A percentile compares a stretch with the other conserved stretches of the same genome.
Evolutionary conservation across 2,888 invertebrate genomes (phyloP).

Genomic region (Drosophila stalkeri): DNA sequence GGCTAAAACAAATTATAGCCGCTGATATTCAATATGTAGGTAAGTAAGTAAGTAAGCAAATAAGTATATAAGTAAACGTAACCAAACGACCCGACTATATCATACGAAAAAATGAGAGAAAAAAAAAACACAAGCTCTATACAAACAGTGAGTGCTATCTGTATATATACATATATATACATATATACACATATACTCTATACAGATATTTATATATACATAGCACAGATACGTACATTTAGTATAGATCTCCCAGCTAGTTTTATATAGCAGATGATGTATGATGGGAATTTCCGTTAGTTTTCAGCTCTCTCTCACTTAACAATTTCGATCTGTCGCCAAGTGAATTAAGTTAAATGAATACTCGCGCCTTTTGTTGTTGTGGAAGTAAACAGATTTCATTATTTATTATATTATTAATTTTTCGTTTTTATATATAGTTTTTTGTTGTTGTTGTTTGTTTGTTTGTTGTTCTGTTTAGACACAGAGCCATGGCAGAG

Average conservation of each 20-base stretch:
- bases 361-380: slow-evolving; percentile 43
- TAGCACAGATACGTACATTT: slow-evolving; percentile 1
- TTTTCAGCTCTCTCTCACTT: slow-evolving; percentile 49
- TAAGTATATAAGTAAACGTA: slow-evolving; percentile 27
- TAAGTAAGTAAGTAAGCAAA: slow-evolving; percentile 28
- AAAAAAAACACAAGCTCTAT: slow-evolving; percentile 9
- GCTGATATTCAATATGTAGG: slow-evolving; percentile 41
- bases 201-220: neutral
- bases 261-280: slow-evolving; percentile 70
- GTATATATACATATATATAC: neutral
- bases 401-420: slow-evolving; percentile 75
- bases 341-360: slow-evolving; percentile 7
- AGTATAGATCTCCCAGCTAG: slow-evolving; percentile 48
- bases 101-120: slow-evolving; percentile 7
- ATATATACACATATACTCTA: neutral
- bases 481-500: slow-evolving; percentile 71
- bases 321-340: slow-evolving; percentile 38
- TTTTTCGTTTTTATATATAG: slow-evolving; percentile 36
- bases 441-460: slow-evolving; percentile 31
- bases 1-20: slow-evolving; percentile 52
- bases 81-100: slow-evolving; percentile 40
- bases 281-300: slow-evolving; percentile 76
- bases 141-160: slow-evolving; percentile 26
- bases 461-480: slow-evolving; percentile 46
- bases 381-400: slow-evolving; percentile 80